Conservation (phyloP, 1,140 invertebrate genomes). For the Apis dorsata region DNA sequence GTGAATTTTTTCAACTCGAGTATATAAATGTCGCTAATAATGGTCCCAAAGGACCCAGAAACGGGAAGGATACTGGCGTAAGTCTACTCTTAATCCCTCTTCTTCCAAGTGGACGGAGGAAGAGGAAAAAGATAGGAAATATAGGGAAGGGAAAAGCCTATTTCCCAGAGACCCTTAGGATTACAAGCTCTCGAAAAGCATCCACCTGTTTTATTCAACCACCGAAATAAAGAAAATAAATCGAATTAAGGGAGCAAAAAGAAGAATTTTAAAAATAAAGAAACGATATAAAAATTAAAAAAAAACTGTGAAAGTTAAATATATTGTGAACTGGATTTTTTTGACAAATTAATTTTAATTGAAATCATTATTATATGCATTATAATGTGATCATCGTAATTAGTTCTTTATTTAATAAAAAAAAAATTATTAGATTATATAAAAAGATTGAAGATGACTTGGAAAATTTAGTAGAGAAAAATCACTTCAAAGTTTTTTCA, state of each 20-base stretch:
- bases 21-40: conserved; percentile 51
- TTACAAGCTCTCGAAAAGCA: conserved; percentile 39
- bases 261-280: no score
- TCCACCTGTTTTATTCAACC: conserved; percentile 37
- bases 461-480: no score
- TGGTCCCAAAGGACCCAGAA: conserved; percentile 20
- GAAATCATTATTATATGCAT: no score
- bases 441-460: no score
- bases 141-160: background rate
- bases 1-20: conserved; percentile 26
- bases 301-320: background rate
- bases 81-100: conserved; percentile 44
- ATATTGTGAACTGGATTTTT: no score
- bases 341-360: no score
- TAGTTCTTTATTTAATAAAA: no score
- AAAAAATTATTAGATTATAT: no score
- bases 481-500: no score
- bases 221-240: background rate
- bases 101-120: conserved; percentile 40
- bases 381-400: no score
- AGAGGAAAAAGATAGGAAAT: conserved; percentile 8
- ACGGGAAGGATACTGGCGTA: conserved; percentile 32
- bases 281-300: background rate
- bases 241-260: background rate
- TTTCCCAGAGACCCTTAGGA: conserved; percentile 34